These are phyloP conservation scores for Lasioglossum calceatum DNA, from an alignment of 2,888 invertebrate genomes.

Conservation along the genomic window DNA sequence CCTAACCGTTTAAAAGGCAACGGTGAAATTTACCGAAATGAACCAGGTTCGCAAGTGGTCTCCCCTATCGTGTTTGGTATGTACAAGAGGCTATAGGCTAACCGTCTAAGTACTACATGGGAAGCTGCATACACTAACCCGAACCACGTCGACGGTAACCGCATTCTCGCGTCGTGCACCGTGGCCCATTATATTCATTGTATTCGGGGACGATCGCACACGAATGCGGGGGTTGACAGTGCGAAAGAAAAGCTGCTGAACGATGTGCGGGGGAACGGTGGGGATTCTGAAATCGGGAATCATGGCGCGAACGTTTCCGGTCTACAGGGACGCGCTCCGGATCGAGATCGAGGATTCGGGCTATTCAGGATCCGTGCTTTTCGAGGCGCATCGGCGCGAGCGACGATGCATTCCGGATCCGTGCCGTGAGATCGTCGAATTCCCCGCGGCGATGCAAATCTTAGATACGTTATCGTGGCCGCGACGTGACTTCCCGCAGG, in stretches of 20 bases:
- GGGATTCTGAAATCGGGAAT: constrained; percentile 23
- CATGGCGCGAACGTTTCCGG: constrained; percentile 28
- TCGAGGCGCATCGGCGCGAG: constrained; percentile 27
- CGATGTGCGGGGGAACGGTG: constrained; percentile 1
- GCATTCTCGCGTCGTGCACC: background rate
- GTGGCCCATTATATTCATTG: constrained; percentile 17
- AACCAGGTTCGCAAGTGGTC: background rate
- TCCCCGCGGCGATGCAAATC: constrained; percentile 57
- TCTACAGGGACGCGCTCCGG: constrained; percentile 22
- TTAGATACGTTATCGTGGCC: constrained; percentile 42
- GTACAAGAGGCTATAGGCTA: background rate
- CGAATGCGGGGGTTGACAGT: background rate
- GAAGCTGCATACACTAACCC: background rate
- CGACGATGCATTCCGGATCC: constrained; percentile 38
- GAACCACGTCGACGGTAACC: background rate
- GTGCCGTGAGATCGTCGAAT: constrained; percentile 53
- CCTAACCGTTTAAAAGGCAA: background rate
- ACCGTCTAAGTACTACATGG: background rate
- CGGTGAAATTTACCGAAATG: background rate
- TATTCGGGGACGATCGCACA: background rate
- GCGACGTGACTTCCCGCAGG: constrained; percentile 39
- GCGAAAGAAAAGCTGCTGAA: constrained; percentile 15
- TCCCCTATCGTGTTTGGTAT: background rate
- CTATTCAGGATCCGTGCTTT: constrained; percentile 37
- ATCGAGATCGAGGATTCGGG: constrained; percentile 37